Conservation (phyloP, 2,888 invertebrate genomes). For the Drosophila buzzatii region DNA sequence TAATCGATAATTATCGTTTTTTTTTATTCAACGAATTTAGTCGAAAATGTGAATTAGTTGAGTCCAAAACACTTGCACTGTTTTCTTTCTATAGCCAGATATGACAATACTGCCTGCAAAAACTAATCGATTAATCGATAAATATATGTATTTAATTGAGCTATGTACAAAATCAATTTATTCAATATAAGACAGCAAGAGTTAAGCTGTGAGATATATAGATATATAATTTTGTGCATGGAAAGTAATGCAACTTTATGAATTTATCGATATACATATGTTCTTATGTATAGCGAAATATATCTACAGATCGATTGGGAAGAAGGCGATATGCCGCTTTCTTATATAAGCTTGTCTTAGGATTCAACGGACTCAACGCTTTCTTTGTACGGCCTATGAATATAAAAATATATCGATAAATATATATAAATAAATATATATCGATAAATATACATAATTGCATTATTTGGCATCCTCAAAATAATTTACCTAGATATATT, state of each 20-base stretch:
- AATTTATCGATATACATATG: not conserved
- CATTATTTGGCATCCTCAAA: no score
- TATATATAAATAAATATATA: no score
- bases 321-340: no score
- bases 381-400: no score
- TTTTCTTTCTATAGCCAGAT: not conserved
- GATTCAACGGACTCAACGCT: no score
- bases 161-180: not conserved
- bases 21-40: not conserved
- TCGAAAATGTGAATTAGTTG: not conserved
- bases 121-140: not conserved
- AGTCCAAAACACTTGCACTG: rapidly evolving
- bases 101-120: no score
- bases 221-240: not conserved
- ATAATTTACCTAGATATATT: no score
- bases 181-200: not conserved
- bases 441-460: no score
- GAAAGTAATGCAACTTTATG: rapidly evolving
- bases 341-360: no score
- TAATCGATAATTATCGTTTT: slow-evolving; percentile 1
- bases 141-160: not conserved
- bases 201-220: not conserved
- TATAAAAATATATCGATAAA: no score
- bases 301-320: no score
- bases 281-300: no score